Conservation (phyloP, 2,113 vertebrate species). For the Rhynchomys soricoides region DNA sequence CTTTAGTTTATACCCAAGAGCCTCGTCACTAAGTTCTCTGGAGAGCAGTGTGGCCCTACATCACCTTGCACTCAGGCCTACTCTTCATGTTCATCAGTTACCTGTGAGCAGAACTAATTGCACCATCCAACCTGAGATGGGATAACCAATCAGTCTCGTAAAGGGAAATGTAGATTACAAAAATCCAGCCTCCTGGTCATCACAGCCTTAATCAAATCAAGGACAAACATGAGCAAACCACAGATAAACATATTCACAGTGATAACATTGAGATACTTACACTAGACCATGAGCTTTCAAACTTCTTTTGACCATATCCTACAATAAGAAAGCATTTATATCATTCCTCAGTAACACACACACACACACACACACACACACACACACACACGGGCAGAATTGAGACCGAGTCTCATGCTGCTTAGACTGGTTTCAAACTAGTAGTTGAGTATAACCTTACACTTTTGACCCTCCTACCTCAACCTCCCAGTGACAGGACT, state of each 20-base stretch:
- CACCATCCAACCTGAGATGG: not conserved
- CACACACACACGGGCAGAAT: not conserved
- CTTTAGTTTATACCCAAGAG: not conserved
- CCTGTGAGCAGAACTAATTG: not conserved
- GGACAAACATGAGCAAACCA: not conserved
- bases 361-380: not conserved
- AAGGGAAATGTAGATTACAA: not conserved
- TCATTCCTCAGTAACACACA: not conserved
- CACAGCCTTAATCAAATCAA: not conserved
- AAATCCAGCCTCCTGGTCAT: not conserved
- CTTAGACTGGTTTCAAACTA: not conserved
- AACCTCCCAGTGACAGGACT: too few relatives aligned
- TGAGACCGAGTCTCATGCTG: not conserved
- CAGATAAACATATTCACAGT: not conserved
- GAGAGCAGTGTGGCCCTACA: not conserved
- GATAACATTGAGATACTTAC: not conserved
- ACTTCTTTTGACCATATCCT: not conserved
- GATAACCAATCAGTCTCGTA: not conserved
- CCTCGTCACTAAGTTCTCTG: not conserved
- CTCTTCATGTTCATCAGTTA: not conserved
- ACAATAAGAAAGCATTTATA: not conserved
- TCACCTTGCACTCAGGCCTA: not conserved
- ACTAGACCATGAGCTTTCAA: not conserved
- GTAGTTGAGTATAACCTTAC: not conserved
- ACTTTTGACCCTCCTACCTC: not conserved